Evolutionary conservation across 1,140 invertebrate genomes (phyloP), one percentile per base, ranked within the genome.

Genomic region (Saccostrea cuccullata): DNA sequence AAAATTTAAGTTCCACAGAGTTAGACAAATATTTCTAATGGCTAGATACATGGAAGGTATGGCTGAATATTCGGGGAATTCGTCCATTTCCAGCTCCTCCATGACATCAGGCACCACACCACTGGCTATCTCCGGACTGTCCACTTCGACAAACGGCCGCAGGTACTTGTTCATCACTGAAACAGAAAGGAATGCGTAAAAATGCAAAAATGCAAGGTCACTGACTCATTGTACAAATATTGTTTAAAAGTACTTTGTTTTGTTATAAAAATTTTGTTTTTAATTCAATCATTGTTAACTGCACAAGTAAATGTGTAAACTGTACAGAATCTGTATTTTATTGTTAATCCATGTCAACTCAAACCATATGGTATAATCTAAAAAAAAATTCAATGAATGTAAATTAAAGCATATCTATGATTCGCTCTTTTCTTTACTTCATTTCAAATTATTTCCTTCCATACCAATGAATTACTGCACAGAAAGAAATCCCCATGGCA

Each of bases 1-100:
- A 30, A 93, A 93, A 91, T 95, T 94, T 26, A 94, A 86, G 87
- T 93, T 93, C 96, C 96, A 96, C 13, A 96, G 83, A 30, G 95
- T 92, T 23, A 96, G 85, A 85, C 96, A 91, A 26, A 95, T 90
- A 89, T 96, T 96, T 20, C 96, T 85, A 8, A 96, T 85, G 36
- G 94, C 95, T 47, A 96, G 92, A 91, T 95, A 96, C 47, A 94
- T 94, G 36, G 93, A 92, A 23, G 93, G 94, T 88, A 94, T 93
- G 73, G 90, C 89, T 15, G 91, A 88, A 83, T 94, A 94, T 64
- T 95, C 92, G 1, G 94, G 93, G 85, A 96, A 95, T 47, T 93
- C 92, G 12, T 92, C 67, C 23, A 92, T 85, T 91, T 96, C 96
- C 56, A 94, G 92, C 64, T 92, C 91, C 82, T 94, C 93, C 95